These are phyloP conservation scores for Xestia c-nigrum DNA, from an alignment of 2,888 invertebrate genomes.

Conservation along the genomic window DNA sequence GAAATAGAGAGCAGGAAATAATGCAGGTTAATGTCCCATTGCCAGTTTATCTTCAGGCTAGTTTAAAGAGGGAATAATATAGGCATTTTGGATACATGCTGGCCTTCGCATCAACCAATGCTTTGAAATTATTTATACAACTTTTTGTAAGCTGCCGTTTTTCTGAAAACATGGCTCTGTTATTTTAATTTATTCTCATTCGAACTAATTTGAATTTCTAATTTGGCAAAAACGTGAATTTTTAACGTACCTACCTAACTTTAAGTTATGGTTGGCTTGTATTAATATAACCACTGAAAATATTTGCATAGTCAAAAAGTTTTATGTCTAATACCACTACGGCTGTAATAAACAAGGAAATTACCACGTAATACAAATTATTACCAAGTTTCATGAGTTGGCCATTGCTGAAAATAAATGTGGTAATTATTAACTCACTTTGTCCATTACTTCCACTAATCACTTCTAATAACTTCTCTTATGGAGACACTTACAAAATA, in stretches of 20 bases:
- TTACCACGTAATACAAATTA: slow-evolving; percentile 11
- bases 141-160: slow-evolving; percentile 4
- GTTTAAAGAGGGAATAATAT: background rate
- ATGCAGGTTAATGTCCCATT: slow-evolving; percentile 5
- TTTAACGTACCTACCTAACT: slow-evolving; percentile 2
- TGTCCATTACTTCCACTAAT: background rate
- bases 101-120: background rate
- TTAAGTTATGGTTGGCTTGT: slow-evolving; percentile 3
- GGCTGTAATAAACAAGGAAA: background rate
- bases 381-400: background rate
- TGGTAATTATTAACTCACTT: background rate
- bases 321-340: background rate
- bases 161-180: slow-evolving; percentile 12
- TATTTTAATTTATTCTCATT: slow-evolving; percentile 39
- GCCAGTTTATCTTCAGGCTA: background rate
- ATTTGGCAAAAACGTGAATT: slow-evolving; percentile 22
- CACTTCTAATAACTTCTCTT: background rate
- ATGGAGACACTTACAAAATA: slow-evolving; percentile 4
- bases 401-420: slow-evolving; percentile 9
- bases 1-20: slow-evolving; percentile 15
- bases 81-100: background rate
- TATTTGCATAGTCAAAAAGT: background rate
- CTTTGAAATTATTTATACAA: background rate
- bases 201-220: slow-evolving; percentile 47
- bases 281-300: slow-evolving; percentile 13